Conservation (phyloP, 1,140 invertebrate genomes). For the Apis cerana region DNA sequence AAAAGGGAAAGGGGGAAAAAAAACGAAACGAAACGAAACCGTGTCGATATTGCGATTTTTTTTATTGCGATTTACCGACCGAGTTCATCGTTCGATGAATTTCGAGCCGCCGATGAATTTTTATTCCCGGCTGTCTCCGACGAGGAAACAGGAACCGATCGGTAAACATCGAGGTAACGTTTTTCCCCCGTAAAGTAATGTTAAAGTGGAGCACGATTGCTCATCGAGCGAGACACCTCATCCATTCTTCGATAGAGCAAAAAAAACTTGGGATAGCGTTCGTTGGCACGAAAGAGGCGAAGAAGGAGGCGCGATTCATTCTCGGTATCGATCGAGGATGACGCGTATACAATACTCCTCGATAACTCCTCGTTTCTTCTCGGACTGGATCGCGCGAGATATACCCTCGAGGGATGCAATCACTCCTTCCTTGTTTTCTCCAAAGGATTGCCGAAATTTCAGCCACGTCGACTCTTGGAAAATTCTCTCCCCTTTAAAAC, state of each 20-base stretch:
- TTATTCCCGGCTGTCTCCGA: background rate
- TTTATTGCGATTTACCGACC: no score
- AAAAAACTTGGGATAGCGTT: background rate
- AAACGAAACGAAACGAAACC: background rate
- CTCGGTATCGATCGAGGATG: conserved; percentile 22
- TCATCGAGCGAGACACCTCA: no score
- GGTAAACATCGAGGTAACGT: background rate
- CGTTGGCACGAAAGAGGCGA: background rate
- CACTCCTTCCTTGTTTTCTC: background rate
- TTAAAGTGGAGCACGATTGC: background rate
- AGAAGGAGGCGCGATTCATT: conserved; percentile 22
- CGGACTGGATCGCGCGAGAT: background rate
- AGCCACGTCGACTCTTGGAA: no score
- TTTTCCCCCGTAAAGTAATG: no score
- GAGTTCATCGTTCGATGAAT: background rate
- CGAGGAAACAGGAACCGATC: background rate
- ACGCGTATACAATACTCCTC: conserved; percentile 4
- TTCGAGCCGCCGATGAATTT: background rate
- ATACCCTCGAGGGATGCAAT: background rate
- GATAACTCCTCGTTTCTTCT: no score
- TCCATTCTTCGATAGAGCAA: background rate
- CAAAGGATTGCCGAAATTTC: no score
- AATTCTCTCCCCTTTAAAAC: no score
- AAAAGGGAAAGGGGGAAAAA: no score
- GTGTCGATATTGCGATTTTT: no score